Base-by-base conservation (phyloP, 2,797 vertebrate genomes). In the Tenualosa ilisha region DNA sequence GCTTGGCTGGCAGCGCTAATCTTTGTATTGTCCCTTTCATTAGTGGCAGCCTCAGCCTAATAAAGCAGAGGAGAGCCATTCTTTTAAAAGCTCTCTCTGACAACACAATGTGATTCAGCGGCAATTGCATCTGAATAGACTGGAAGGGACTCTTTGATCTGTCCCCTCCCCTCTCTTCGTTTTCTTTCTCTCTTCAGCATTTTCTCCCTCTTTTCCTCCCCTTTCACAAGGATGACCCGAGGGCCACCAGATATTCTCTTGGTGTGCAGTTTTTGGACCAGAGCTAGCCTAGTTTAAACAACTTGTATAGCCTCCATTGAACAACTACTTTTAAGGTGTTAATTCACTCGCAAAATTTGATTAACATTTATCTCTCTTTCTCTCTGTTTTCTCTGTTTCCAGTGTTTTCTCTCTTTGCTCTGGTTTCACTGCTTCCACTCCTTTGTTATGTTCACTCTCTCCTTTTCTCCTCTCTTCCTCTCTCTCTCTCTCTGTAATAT, bases 1-100 rank as follows among this genome's bases (percentile, higher is more conserved):
- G 89, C 94, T 94, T 95, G 96, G 95, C 94, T 95, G 95, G 93
- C 94, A 96, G 95, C 95, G 93, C 96, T 96, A 95, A 96, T 96
- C 94, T 97, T 94, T 88, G 83, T 90, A 96, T 96, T 97, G 96
- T 97, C 93, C 94, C 94, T 96, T 96, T 96, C 95, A 97, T 97
- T 95, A 95, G 94, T 87, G 92, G 93, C 94, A 96, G 96, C 95
- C 95, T 96, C 95, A 93, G 94, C 91, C 95, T 94, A 96, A 95
- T 95, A 92, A 92, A 95, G 93, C 93, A 91, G 92, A 93, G 91
- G 93, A 94, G 96, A 95, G 95, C 95, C 94, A 92, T 95, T 96
- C 94, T 95, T 95, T 93, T 89, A 93, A 94, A 95, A 37, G 65
- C 65, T 92, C 92, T 89, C 91, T 90, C 88, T 87, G 91, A 95